phyloP scores from a whole-genome alignment of 2,797 vertebrate genomes.

The Macropus fuliginosus region DNA sequence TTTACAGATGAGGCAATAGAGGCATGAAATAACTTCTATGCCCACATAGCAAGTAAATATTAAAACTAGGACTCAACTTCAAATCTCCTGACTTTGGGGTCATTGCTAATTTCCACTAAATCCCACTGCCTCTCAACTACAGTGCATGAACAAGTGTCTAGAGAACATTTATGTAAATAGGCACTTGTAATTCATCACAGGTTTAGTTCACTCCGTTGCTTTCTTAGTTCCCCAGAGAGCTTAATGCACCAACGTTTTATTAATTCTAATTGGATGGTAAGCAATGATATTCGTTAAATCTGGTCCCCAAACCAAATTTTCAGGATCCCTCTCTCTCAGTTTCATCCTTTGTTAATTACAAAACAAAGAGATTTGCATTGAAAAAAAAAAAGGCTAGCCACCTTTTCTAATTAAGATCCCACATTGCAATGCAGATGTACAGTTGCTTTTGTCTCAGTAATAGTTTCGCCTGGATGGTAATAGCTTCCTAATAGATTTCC shows the following conservation, averaged over 20 bases:
- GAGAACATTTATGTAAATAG: background rate
- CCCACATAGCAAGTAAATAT: conserved; percentile 13
- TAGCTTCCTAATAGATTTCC: background rate
- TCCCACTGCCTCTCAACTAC: background rate
- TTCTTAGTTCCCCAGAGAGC: background rate
- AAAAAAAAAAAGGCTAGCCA: background rate
- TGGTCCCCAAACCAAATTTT: background rate
- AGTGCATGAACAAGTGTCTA: background rate
- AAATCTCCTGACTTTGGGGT: background rate
- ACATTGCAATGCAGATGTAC: background rate
- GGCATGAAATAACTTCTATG: background rate
- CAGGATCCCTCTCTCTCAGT: background rate
- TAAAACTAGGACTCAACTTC: accelerated
- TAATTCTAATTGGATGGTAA: background rate
- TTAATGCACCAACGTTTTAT: background rate
- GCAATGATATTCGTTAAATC: background rate
- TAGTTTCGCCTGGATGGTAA: background rate
- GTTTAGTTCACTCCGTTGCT: background rate
- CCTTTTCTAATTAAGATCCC: background rate
- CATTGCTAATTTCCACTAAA: background rate
- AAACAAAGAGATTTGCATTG: background rate
- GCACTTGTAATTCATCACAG: background rate
- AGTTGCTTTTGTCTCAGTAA: background rate
- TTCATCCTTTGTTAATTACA: background rate
- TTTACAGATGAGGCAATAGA: background rate